Percentiles rank a stretch among this genome's conserved stretches.
phyloP scores from a whole-genome alignment of 1,140 invertebrate genomes.

The Acromyrmex charruanus region DNA sequence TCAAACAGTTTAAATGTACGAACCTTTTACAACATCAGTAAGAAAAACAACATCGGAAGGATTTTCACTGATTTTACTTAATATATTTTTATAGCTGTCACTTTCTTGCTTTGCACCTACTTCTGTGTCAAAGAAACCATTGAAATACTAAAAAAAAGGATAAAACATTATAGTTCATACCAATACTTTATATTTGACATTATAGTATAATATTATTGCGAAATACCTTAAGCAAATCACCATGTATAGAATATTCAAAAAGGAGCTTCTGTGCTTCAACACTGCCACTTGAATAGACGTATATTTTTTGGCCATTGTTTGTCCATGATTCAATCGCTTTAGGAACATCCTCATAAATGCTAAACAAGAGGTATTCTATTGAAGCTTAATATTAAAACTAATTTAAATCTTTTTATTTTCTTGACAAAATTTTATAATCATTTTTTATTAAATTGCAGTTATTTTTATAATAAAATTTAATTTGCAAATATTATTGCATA shows the following conservation, averaged over 20 bases:
- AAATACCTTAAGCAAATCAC: slow-evolving; percentile 90
- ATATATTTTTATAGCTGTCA: slow-evolving; percentile 92
- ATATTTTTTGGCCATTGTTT: slow-evolving; percentile 90
- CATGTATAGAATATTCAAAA: slow-evolving; percentile 92
- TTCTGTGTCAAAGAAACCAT: slow-evolving; percentile 95
- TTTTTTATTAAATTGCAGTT: slow-evolving; percentile 34
- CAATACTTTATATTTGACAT: neutral
- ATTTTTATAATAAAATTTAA: neutral
- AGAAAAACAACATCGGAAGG: slow-evolving; percentile 93
- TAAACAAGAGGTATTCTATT: slow-evolving; percentile 81
- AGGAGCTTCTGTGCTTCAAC: slow-evolving; percentile 96
- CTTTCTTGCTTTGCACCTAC: slow-evolving; percentile 92
- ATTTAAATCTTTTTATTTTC: slow-evolving; percentile 21
- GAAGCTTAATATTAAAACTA: slow-evolving; percentile 43
- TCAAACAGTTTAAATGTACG: slow-evolving; percentile 11
- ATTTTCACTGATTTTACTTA: slow-evolving; percentile 88
- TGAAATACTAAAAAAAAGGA: slow-evolving; percentile 88
- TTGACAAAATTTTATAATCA: slow-evolving; percentile 1
- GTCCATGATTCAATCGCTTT: slow-evolving; percentile 91
- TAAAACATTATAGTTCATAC: slow-evolving; percentile 16
- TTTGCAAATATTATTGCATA: neutral
- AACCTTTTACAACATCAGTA: slow-evolving; percentile 93
- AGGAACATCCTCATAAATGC: slow-evolving; percentile 95
- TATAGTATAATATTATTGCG: neutral
- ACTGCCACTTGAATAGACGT: slow-evolving; percentile 97